phyloP scores from a whole-genome alignment of 2,113 vertebrate genomes.

The Ursus arctos region DNA sequence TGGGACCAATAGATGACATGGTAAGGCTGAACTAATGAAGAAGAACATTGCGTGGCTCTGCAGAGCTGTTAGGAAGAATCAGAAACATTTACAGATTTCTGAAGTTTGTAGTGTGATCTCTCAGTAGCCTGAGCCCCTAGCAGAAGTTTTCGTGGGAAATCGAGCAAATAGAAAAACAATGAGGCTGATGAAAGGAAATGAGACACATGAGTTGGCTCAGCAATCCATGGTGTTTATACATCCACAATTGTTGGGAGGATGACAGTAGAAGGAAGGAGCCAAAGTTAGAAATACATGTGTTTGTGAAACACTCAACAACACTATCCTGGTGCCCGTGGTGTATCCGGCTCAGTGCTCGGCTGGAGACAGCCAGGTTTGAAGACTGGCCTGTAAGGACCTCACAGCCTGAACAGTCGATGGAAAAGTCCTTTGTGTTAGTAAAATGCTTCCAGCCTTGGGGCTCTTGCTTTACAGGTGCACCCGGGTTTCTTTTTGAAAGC shows the following conservation, averaged over 20 bases:
- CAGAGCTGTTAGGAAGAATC: not conserved
- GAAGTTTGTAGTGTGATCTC: too few relatives aligned
- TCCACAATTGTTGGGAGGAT: not conserved
- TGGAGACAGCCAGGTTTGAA: not conserved
- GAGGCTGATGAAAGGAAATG: not conserved
- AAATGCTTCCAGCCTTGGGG: not conserved
- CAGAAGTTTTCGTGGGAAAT: not conserved
- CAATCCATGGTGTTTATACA: not conserved
- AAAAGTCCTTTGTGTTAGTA: not conserved
- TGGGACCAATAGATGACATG: not conserved
- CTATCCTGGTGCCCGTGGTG: not conserved
- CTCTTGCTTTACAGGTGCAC: not conserved
- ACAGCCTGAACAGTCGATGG: not conserved
- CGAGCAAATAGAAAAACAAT: not conserved
- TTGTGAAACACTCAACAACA: not conserved
- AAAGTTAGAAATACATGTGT: not conserved
- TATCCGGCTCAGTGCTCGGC: not conserved
- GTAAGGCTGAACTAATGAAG: not conserved
- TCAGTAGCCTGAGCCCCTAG: too few relatives aligned
- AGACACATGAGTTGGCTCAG: not conserved
- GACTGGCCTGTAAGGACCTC: accelerated
- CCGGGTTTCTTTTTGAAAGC: not conserved
- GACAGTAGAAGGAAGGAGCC: not conserved
- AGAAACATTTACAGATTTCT: not conserved
- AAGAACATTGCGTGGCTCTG: not conserved